Conservation (phyloP, 2,113 vertebrate genomes). For the Labeo catla region DNA sequence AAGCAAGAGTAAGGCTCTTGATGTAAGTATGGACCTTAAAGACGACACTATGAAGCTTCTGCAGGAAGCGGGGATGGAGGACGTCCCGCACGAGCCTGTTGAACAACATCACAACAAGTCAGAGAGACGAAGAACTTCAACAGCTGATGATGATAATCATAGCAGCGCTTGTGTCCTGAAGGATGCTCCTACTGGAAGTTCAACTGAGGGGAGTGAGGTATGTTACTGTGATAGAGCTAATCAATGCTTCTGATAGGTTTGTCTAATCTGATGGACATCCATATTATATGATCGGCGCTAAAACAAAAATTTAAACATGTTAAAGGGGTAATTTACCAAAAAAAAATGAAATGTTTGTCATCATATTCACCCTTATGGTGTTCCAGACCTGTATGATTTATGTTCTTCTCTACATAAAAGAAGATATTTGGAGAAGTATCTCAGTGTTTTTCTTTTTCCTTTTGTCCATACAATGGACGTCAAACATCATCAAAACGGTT, state of each 20-base stretch:
- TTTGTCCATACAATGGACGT: neutral
- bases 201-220: conserved; percentile 71
- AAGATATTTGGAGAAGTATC: neutral
- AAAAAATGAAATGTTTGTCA: too few relatives aligned
- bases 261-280: neutral
- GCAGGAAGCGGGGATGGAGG: conserved; percentile 60
- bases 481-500: neutral
- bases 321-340: neutral
- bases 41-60: conserved; percentile 72
- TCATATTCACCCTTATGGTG: too few relatives aligned
- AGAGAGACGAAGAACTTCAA: neutral
- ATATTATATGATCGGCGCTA: neutral
- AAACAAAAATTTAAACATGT: neutral
- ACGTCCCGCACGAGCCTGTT: conserved; percentile 23
- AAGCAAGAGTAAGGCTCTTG: conserved; percentile 51
- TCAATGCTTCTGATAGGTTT: neutral
- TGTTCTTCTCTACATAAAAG: too few relatives aligned
- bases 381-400: too few relatives aligned
- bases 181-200: conserved; percentile 60
- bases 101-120: neutral
- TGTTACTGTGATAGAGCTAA: conserved; percentile 34
- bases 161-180: conserved; percentile 72
- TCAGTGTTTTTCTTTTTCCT: too few relatives aligned
- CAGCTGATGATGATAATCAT: conserved; percentile 56
- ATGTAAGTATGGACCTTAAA: conserved; percentile 56